Evolutionary conservation across 2,888 invertebrate species (phyloP).

Genomic region (Eupeodes latifasciatus): DNA sequence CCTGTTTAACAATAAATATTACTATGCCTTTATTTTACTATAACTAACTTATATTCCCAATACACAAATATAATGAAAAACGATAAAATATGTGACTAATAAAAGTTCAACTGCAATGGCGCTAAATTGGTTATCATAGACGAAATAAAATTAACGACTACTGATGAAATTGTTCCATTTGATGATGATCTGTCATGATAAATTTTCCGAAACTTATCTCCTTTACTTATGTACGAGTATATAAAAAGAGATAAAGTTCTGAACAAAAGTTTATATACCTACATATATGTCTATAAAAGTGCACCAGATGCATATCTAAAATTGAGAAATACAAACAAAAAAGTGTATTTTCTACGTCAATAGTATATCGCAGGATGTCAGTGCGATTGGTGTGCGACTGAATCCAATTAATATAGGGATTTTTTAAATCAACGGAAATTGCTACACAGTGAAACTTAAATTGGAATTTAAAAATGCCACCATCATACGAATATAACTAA

Average conservation of each 20-base stretch:
- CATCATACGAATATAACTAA: neutral
- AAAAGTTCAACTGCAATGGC: neutral
- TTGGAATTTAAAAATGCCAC: slow-evolving; percentile 14
- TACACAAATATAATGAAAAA: neutral
- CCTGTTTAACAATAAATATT: neutral
- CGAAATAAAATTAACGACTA: slow-evolving; percentile 37
- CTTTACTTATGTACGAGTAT: neutral
- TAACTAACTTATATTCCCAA: slow-evolving; percentile 11
- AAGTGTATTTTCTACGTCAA: slow-evolving; percentile 21
- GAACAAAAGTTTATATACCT: neutral
- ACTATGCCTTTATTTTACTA: neutral
- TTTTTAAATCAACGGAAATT: slow-evolving; percentile 17
- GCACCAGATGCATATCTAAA: slow-evolving; percentile 15
- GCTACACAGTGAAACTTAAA: slow-evolving; percentile 10
- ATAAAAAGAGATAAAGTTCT: too few relatives aligned
- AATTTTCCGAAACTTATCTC: slow-evolving; percentile 5
- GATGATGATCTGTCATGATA: slow-evolving; percentile 33
- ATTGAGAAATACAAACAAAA: slow-evolving; percentile 7
- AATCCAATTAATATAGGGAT: slow-evolving; percentile 28
- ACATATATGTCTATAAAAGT: neutral
- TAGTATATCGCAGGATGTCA: slow-evolving; percentile 27
- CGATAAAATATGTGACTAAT: slow-evolving; percentile 1
- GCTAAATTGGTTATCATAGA: slow-evolving; percentile 4
- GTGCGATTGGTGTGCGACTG: slow-evolving; percentile 23
- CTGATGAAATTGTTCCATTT: slow-evolving; percentile 34